Evolutionary conservation across 2,888 invertebrate genomes (phyloP).

Genomic region (Amphiduros pacificus): DNA sequence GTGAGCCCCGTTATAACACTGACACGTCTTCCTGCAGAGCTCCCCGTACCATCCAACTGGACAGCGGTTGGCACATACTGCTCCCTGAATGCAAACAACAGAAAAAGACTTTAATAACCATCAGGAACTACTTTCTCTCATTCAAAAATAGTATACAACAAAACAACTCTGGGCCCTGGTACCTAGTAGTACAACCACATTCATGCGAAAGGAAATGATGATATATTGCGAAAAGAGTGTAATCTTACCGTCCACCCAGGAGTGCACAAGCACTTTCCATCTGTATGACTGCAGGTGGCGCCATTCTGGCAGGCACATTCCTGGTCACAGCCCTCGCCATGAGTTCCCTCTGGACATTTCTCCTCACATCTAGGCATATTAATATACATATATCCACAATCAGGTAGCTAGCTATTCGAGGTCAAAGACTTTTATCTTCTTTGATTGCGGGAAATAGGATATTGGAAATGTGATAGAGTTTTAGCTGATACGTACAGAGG

Average conservation of each 20-base stretch:
- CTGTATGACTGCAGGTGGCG: constrained; percentile 27
- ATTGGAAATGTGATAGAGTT: no score
- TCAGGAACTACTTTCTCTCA: not conserved
- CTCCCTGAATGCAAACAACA: no score
- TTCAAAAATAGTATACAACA: not conserved
- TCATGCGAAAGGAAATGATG: no score
- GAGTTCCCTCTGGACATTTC: constrained; percentile 30
- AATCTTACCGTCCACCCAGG: constrained; percentile 26
- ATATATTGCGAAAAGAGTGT: no score
- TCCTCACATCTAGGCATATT: constrained; percentile 6
- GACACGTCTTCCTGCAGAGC: constrained; percentile 23
- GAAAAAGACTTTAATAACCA: not conserved
- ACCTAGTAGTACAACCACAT: no score
- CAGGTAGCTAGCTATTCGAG: not conserved
- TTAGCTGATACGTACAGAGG: constrained; percentile 19
- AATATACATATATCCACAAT: not conserved
- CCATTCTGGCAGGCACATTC: constrained; percentile 34
- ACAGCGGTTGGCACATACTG: constrained; percentile 22
- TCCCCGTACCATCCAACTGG: constrained; percentile 27
- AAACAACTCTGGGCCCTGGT: not conserved
- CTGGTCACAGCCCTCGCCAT: constrained; percentile 27
- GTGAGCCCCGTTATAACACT: constrained; percentile 18
- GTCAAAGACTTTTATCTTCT: not conserved
- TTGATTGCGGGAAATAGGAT: no score
- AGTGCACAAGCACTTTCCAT: constrained; percentile 33